A percentile compares a stretch with the other conserved stretches of the same genome.
These are phyloP conservation scores for Cervus canadensis DNA, from an alignment of 2,113 vertebrate genomes.

Conservation along the genomic window DNA sequence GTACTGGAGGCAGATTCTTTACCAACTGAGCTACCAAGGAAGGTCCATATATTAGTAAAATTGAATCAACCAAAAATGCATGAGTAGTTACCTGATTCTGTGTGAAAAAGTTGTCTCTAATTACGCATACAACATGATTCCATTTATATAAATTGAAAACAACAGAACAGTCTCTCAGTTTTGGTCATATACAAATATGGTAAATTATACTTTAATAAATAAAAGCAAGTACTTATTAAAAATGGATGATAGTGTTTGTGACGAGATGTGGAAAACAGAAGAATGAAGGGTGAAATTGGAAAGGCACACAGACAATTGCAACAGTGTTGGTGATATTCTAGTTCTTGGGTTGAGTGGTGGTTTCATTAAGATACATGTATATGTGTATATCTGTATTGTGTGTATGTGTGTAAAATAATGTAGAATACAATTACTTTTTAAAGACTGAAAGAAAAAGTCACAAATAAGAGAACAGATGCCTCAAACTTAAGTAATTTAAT, in stretches of 20 bases:
- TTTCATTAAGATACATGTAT: not conserved
- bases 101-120: not conserved
- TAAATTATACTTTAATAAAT: not conserved
- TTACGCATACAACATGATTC: not conserved
- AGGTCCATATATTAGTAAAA: not conserved
- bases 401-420: not conserved
- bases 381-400: not conserved
- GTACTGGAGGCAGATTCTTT: not conserved
- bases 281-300: not conserved
- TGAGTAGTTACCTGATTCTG: not conserved
- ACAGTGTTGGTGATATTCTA: not conserved
- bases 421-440: not conserved
- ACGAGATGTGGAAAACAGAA: not conserved
- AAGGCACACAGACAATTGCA: not conserved
- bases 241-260: not conserved
- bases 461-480: not conserved
- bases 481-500: not conserved
- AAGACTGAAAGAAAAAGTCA: not conserved
- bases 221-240: not conserved
- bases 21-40: not conserved
- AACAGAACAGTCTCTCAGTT: not conserved
- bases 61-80: not conserved
- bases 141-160: not conserved
- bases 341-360: not conserved
- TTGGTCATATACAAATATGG: not conserved